A percentile compares a stretch with the other conserved stretches of the same genome.
Conservation (phyloP, 2,113 vertebrate genomes). For the Tetraodon nigroviridis region DNA sequence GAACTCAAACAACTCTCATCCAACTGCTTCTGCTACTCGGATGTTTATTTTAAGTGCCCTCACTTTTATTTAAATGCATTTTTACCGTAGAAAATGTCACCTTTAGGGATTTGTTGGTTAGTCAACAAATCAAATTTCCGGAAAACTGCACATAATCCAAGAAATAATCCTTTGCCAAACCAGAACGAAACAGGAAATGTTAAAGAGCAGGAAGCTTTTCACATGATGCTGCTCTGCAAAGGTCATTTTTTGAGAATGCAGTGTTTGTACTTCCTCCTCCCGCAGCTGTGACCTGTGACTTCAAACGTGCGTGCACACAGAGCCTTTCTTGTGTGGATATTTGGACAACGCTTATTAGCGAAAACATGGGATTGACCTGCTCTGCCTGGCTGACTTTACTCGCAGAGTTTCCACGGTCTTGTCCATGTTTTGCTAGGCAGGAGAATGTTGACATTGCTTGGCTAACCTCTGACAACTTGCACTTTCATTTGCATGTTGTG, state of each 20-base stretch:
- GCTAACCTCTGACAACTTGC: slow-evolving; percentile 24
- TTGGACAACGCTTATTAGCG: slow-evolving; percentile 36
- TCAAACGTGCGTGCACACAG: neutral
- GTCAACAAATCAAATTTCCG: too few species aligned
- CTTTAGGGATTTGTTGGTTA: too few species aligned
- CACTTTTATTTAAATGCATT: too few species aligned
- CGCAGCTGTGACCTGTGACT: slow-evolving; percentile 60
- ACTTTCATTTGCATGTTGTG: neutral
- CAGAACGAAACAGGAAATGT: slow-evolving; percentile 23
- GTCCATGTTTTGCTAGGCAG: slow-evolving; percentile 36
- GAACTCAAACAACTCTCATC: neutral
- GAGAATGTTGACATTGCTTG: slow-evolving; percentile 29
- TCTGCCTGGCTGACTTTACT: neutral
- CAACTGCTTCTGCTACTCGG: neutral
- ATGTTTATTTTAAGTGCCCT: neutral
- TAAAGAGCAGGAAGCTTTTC: slow-evolving; percentile 24
- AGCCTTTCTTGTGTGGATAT: slow-evolving; percentile 15
- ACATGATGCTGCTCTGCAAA: slow-evolving; percentile 25
- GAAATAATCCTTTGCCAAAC: neutral
- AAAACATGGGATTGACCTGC: slow-evolving; percentile 28
- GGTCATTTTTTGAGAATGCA: slow-evolving; percentile 34
- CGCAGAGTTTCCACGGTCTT: slow-evolving; percentile 40
- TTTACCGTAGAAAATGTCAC: too few species aligned
- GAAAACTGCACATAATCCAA: neutral
- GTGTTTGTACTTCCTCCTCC: slow-evolving; percentile 53